These are phyloP conservation scores for Apodemus agrarius DNA, from an alignment of 2,797 vertebrate genomes.

Conservation along the genomic window DNA sequence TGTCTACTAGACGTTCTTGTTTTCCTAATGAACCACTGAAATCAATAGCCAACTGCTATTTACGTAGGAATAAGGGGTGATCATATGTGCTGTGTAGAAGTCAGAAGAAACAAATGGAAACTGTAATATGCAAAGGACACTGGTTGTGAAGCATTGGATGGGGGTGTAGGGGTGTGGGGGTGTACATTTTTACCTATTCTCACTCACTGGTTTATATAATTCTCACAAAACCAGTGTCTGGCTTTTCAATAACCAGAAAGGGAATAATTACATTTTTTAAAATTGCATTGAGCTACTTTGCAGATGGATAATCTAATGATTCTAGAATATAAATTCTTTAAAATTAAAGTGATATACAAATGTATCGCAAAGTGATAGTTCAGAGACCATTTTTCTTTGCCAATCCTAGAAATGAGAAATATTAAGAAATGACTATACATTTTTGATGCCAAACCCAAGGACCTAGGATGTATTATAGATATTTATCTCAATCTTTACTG, in stretches of 20 bases:
- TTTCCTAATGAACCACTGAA: slow-evolving; percentile 8
- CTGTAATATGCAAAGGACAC: background rate
- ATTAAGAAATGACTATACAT: slow-evolving; percentile 8
- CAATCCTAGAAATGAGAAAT: slow-evolving; percentile 47
- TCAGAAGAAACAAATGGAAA: slow-evolving; percentile 5
- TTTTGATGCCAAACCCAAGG: background rate
- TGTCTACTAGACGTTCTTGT: background rate
- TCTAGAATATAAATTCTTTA: slow-evolving; percentile 44
- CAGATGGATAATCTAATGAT: slow-evolving; percentile 15
- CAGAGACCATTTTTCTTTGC: background rate
- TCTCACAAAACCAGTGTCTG: background rate
- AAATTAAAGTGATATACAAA: slow-evolving; percentile 47
- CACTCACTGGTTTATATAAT: background rate
- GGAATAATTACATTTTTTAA: slow-evolving; percentile 25
- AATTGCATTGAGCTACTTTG: slow-evolving; percentile 4
- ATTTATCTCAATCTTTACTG: slow-evolving; percentile 14
- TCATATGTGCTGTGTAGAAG: background rate
- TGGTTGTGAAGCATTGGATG: background rate
- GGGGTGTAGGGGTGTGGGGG: no score
- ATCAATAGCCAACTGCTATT: slow-evolving; percentile 3
- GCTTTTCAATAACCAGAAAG: slow-evolving; percentile 35
- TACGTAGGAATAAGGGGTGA: slow-evolving; percentile 3
- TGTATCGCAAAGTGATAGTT: slow-evolving; percentile 16
- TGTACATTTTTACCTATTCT: slow-evolving; percentile 27
- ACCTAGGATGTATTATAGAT: slow-evolving; percentile 16